phyloP scores from a whole-genome alignment of 2,797 vertebrate species.

The Babyrousa celebensis region DNA sequence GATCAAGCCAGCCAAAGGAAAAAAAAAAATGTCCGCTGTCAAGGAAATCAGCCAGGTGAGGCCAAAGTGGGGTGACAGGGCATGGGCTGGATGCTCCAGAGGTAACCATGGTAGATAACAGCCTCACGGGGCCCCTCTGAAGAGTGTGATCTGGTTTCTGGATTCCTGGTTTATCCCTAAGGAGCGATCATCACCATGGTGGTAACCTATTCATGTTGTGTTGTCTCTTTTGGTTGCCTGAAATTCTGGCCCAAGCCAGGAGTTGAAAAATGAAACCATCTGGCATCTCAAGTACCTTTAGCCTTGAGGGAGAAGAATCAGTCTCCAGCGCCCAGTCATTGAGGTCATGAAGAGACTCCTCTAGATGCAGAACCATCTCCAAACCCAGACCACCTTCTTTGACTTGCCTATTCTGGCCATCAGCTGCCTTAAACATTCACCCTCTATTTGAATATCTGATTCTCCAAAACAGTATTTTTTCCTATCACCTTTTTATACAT shows the following conservation, averaged over 20 bases:
- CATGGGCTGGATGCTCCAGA: rapidly evolving
- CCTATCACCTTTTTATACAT: slow-evolving; percentile 67
- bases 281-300: slow-evolving; percentile 95
- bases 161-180: slow-evolving; percentile 96
- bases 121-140: slow-evolving; percentile 93
- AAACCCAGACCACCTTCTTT: slow-evolving; percentile 84
- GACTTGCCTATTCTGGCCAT: slow-evolving; percentile 62
- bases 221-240: slow-evolving; percentile 94
- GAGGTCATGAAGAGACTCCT: slow-evolving; percentile 88
- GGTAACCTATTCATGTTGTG: background rate
- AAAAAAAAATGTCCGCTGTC: background rate
- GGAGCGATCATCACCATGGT: slow-evolving; percentile 64
- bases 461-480: slow-evolving; percentile 77
- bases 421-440: slow-evolving; percentile 87
- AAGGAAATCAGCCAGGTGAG: slow-evolving; percentile 16
- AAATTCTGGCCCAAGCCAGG: slow-evolving; percentile 95
- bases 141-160: slow-evolving; percentile 96
- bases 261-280: slow-evolving; percentile 94
- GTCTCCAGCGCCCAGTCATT: slow-evolving; percentile 52
- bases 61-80: rapidly evolving
- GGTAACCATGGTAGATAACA: slow-evolving; percentile 91
- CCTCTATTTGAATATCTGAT: slow-evolving; percentile 74
- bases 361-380: slow-evolving; percentile 80
- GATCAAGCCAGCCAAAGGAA: background rate
- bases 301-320: slow-evolving; percentile 89